Percentiles rank a stretch among this genome's conserved stretches.
Evolutionary conservation across 1,140 invertebrate genomes (phyloP).

Genomic region (Cyrtorhinus lividipennis): DNA sequence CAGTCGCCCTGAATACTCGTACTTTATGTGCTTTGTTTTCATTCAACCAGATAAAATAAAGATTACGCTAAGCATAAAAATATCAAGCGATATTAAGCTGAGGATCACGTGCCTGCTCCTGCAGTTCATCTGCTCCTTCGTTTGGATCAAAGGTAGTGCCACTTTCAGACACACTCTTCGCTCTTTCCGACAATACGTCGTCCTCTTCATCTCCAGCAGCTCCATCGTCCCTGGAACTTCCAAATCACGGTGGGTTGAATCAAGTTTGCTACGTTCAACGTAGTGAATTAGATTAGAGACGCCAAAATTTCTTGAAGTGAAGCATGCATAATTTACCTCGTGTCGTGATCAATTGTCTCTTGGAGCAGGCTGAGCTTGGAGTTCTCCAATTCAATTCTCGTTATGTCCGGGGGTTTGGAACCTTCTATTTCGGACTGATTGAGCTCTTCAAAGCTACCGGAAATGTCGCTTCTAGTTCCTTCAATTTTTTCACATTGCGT

Average conservation of each 20-base stretch:
- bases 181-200: not conserved
- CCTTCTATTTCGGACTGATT: constrained; percentile 26
- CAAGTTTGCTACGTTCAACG: too few species aligned
- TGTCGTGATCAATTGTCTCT: not conserved
- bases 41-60: too few species aligned
- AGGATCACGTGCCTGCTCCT: too few species aligned
- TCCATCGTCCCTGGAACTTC: constrained; percentile 4
- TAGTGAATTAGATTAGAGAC: too few species aligned
- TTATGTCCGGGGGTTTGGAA: constrained; percentile 50
- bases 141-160: not conserved
- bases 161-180: not conserved
- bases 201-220: not conserved
- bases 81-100: too few species aligned
- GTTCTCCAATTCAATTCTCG: constrained; percentile 47
- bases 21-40: too few species aligned
- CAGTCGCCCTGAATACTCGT: too few species aligned
- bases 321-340: too few species aligned
- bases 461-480: constrained; percentile 3
- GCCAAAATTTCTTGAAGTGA: too few species aligned
- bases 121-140: too few species aligned
- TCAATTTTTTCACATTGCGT: constrained; percentile 2
- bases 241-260: too few species aligned
- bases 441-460: constrained; percentile 18
- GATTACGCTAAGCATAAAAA: too few species aligned
- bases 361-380: not conserved